Evolutionary conservation across 2,888 invertebrate genomes (phyloP), one percentile per base, ranked within the genome.

Genomic region (Hirtodrosophila confusa): DNA sequence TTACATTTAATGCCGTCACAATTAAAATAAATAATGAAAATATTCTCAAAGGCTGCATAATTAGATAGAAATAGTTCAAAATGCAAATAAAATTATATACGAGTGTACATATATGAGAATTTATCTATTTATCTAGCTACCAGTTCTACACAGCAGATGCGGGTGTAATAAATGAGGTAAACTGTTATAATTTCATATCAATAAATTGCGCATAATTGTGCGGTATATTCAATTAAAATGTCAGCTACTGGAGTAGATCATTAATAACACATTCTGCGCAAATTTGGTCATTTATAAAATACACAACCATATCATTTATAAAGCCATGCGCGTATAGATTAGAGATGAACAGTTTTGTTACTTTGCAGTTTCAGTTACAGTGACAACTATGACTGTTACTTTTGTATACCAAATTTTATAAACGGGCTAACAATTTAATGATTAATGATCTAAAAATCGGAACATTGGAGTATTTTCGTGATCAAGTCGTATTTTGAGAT

Each of bases 151-250:
- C 40, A 12, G 9, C 4, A 40, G 11, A 17, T 51, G 33, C 29
- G 47, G 31, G 8, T 23, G 27, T 17, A n/a, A 33, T 2, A 29
- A 63, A 40, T 41, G 23, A 6, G 7, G n/a, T 23, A 47, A 36
- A 35, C 17, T 57, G 31, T 61, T 53, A 58, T 54, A 70, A 68
- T 70, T 74, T 49, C 53, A 51, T 31, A 69, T 69, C 61, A 83
- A 74, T 69, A 78, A 69, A 63, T 82, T 65, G 44, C n/a, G 35
- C 43, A 57, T 55, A 58, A 45, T 63, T 72, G 67, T 69, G 76
- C 49, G 63, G 57, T 49, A 70, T 69, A 69, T 79, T 72, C 69
- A 85, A 84, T 88, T 87, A 82, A 82, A 71, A 65, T 64, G 72
- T 79, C 83, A 87, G 66, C 57, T 74, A 65, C 61, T 66, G 61